Conservation (phyloP, 2,888 invertebrate genomes). For the Aphodius sticticus region DNA sequence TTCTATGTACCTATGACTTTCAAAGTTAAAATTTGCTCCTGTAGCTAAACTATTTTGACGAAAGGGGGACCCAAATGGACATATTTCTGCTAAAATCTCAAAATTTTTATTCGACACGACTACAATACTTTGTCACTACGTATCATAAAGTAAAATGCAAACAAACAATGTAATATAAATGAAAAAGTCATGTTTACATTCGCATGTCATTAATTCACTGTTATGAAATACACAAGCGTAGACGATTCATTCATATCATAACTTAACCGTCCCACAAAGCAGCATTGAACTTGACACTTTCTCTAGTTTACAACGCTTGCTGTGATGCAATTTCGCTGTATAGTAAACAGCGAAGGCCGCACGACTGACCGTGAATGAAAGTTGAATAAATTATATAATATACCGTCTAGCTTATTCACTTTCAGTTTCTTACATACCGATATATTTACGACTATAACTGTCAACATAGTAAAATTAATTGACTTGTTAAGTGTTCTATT, state of each 20-base stretch:
- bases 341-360: background rate
- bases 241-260: background rate
- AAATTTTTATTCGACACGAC: no score
- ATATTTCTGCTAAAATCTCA: no score
- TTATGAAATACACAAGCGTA: background rate
- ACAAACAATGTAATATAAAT: no score
- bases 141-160: no score
- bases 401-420: background rate
- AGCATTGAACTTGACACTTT: conserved; percentile 4
- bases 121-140: no score
- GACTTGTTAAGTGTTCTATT: no score
- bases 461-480: background rate
- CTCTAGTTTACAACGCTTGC: background rate
- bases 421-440: background rate
- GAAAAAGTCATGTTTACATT: no score
- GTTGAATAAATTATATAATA: conserved; percentile 4
- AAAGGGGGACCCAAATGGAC: no score
- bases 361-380: background rate
- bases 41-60: no score
- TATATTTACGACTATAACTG: background rate
- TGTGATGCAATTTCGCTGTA: background rate
- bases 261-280: background rate
- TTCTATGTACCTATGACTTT: no score
- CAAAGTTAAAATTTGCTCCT: no score
- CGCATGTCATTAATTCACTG: no score